phyloP scores from a whole-genome alignment of 2,113 vertebrate genomes.

The Ctenodactylus gundi region DNA sequence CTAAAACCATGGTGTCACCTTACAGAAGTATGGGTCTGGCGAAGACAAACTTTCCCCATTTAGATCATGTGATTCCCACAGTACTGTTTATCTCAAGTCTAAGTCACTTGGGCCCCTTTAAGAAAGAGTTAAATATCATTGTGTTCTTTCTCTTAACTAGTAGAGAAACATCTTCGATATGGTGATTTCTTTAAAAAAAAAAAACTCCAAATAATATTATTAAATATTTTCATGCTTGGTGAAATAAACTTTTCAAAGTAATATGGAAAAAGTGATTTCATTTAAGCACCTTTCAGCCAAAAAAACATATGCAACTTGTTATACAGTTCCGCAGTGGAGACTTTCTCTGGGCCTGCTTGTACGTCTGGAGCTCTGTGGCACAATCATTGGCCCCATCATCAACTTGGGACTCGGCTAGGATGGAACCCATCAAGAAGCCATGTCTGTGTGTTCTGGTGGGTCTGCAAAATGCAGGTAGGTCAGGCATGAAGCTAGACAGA shows the following conservation, averaged over 20 bases:
- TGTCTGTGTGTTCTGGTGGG: neutral
- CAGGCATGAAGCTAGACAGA: neutral
- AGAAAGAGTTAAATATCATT: constrained; percentile 59
- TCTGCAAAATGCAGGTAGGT: neutral
- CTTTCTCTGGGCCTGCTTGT: constrained; percentile 43
- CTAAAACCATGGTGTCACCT: neutral
- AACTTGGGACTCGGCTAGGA: neutral
- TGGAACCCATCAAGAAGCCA: neutral
- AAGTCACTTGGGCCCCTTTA: neutral
- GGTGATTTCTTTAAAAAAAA: constrained; percentile 16
- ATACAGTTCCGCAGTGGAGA: constrained; percentile 43
- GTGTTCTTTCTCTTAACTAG: constrained; percentile 41
- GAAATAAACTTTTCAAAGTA: constrained; percentile 76
- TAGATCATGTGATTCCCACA: neutral
- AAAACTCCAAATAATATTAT: constrained; percentile 58
- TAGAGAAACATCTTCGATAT: constrained; percentile 65
- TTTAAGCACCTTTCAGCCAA: constrained; percentile 75
- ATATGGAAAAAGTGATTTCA: constrained; percentile 75
- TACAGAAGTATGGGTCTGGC: neutral
- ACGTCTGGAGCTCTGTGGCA: constrained; percentile 42
- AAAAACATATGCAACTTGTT: constrained; percentile 48
- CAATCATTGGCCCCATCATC: neutral
- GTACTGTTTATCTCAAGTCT: neutral
- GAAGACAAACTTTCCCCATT: neutral
- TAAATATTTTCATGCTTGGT: constrained; percentile 72